Evolutionary conservation across 2,113 vertebrate species (phyloP), one percentile per base, ranked within the genome.

Genomic region (Xyliphius kryptos): DNA sequence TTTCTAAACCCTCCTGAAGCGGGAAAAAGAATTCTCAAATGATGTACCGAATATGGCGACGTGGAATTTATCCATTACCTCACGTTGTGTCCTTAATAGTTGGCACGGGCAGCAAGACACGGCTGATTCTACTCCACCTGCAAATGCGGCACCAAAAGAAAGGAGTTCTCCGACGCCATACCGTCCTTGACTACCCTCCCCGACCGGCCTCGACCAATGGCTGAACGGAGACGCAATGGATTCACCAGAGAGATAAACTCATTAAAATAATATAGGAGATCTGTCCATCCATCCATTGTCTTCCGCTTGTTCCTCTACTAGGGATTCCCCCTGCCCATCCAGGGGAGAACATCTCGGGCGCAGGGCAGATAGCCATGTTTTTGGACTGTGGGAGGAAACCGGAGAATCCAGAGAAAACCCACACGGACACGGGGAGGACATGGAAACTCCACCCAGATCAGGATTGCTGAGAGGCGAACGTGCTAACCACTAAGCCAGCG

Each of bases 21-120:
- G n/a, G n/a, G n/a, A n/a, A n/a, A n/a, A n/a, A n/a, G n/a, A n/a
- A n/a, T n/a, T n/a, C n/a, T n/a, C n/a, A n/a, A n/a, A 38, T 40
- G 57, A 50, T 15, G 38, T 48, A n/a, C n/a, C 41, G 44, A 36
- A 50, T 56, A 51, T 5, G 17, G 22, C 15, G 14, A 47, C 37
- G 15, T n/a, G 17, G 36, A 41, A 44, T 32, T 38, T 36, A 49
- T 43, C 53, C 13, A 63, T 63, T 62, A 38, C 13, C 8, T 19
- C 20, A 9, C n/a, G 60, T 40, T 19, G 51, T 15, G n/a, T 32
- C 10, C 2, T 2, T 46, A 68, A 72, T 70, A 50, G 56, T 55
- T 50, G 58, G 48, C 53, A 43, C 55, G n/a, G n/a, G n/a, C n/a
- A n/a, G n/a, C 54, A 11, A 57, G 67, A 67, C 69, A 59, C 74